These are phyloP conservation scores for Agonopterix subpropinquella DNA, from an alignment of 2,888 invertebrate species.

Conservation along the genomic window DNA sequence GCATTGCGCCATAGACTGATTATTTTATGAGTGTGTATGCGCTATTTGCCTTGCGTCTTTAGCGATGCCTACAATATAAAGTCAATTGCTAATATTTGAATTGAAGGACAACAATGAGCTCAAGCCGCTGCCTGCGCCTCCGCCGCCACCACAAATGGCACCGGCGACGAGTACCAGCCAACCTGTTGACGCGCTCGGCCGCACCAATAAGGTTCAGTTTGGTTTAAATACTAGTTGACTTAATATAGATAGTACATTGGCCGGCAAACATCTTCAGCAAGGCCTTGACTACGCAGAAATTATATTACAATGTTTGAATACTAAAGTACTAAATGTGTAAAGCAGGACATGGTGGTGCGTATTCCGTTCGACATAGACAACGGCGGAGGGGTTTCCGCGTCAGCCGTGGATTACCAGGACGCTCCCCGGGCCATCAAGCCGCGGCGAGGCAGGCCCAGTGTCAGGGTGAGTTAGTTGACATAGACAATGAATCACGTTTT, in stretches of 20 bases:
- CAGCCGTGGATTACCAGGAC: slow-evolving; percentile 39
- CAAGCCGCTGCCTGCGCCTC: slow-evolving; percentile 22
- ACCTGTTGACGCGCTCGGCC: slow-evolving; percentile 25
- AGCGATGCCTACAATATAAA: no score
- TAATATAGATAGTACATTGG: no score
- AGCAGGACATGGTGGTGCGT: slow-evolving; percentile 57
- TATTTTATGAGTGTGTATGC: no score
- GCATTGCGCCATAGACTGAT: no score
- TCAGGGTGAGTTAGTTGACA: slow-evolving; percentile 33
- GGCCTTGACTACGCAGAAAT: no score
- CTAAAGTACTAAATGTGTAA: neutral
- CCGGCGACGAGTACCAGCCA: slow-evolving; percentile 31
- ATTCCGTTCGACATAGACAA: slow-evolving; percentile 67
- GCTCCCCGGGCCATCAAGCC: slow-evolving; percentile 47
- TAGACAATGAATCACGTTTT: no score
- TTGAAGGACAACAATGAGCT: slow-evolving; percentile 38
- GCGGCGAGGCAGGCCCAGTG: slow-evolving; percentile 55
- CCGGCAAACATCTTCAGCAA: no score
- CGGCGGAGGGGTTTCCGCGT: slow-evolving; percentile 19
- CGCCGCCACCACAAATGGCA: slow-evolving; percentile 27
- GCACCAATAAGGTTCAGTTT: slow-evolving; percentile 20
- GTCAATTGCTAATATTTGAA: neutral
- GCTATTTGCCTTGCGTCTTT: no score
- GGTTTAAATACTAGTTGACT: neutral
- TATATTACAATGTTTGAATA: no score